Evolutionary conservation across 2,113 vertebrate species (phyloP), one percentile per base, ranked within the genome.

Genomic region (Oostethus manadensis): DNA sequence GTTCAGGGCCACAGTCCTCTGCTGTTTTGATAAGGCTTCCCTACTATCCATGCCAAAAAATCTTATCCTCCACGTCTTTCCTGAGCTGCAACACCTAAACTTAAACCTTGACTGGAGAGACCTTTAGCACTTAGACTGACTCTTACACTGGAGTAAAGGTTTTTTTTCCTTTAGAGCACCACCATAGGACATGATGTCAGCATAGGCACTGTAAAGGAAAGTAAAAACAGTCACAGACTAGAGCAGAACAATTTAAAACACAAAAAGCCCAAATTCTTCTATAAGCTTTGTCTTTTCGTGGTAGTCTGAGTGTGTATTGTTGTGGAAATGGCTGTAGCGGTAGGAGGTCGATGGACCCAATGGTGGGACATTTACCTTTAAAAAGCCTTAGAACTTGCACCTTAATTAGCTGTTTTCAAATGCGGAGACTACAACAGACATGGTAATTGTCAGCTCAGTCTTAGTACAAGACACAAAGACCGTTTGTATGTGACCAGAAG

Each of bases 101-200:
- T 48, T 38, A 0, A 35, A 47, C 10, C 43, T 47, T 26, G 0
- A 35, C 55, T 38, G 17, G 9, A 15, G 1, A 0, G 63, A 18
- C 8, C 65, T 65, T 64, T 50, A 62, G 68, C 64, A 63, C 73
- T 78, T 76, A 33, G 65, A 62, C 17, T 23, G 26, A 33, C n/a
- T 62, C 61, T 45, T 51, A n/a, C 8, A 42, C 48, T n/a, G 48
- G 82, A 78, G 68, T 72, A 88, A 89, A 90, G 89, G 86, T 90
- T 29, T 57, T 17, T 42, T 16, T 16, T 79, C 87, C 5, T 5
- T 33, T 84, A 80, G 46, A 58, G 77, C 77, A 9, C 29, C 10
- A 7, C 0, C 5, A 13, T 20, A 48, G 43, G 46, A 35, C 47
- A 21, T n/a, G 49, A 6, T 38, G 40, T 35, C 17, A 58, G 57